Conservation (phyloP, 2,113 vertebrate species). For the Camelus bactrianus region DNA sequence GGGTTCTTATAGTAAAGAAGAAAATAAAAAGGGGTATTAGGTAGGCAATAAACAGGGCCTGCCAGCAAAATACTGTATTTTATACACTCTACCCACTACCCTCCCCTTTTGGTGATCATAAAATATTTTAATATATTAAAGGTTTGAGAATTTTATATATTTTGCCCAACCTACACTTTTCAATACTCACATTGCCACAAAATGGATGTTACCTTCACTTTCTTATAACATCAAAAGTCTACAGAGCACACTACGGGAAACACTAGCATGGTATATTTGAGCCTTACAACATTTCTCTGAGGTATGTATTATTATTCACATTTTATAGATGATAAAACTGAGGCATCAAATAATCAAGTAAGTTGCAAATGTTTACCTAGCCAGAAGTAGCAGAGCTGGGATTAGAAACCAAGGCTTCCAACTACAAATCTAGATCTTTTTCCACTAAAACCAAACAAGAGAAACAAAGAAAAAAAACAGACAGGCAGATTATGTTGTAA, state of each 20-base stretch:
- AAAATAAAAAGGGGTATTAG: not conserved
- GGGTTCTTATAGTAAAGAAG: not conserved
- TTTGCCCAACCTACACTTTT: not conserved
- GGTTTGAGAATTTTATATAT: not conserved
- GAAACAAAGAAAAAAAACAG: not conserved
- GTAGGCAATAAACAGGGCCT: not conserved
- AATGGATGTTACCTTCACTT: not conserved
- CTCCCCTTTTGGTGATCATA: not conserved
- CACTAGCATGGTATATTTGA: not conserved
- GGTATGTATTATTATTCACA: not conserved
- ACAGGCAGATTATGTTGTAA: not conserved
- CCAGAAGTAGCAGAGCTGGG: not conserved
- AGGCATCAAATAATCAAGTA: not conserved
- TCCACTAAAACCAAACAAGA: conserved; percentile 44
- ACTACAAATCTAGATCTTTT: not conserved
- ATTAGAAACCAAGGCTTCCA: not conserved
- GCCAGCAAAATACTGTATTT: not conserved
- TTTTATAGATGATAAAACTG: not conserved
- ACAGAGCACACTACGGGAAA: not conserved
- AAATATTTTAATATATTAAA: not conserved
- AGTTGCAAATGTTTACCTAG: not conserved
- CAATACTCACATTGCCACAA: not conserved
- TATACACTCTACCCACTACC: fast-evolving
- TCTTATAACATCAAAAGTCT: conserved; percentile 7
- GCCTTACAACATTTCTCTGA: not conserved